A percentile compares a stretch with the other conserved stretches of the same genome.
These are phyloP conservation scores for Apistogramma diplotaenia DNA, from an alignment of 2,113 vertebrate species.

Conservation along the genomic window DNA sequence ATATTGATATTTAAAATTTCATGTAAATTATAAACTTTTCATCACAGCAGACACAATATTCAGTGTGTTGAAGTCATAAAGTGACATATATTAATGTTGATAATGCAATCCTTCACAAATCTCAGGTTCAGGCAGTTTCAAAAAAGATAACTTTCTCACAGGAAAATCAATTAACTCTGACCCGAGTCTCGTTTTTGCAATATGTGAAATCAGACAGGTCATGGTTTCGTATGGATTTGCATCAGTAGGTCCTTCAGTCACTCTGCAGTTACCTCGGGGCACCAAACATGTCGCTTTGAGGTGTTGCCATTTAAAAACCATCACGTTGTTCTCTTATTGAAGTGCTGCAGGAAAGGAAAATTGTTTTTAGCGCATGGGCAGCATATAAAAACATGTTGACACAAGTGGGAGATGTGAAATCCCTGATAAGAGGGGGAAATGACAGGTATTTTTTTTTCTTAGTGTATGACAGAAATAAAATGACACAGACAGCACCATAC, in stretches of 20 bases:
- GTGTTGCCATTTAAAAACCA: conserved; percentile 63
- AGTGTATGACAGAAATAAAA: neutral
- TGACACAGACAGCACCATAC: neutral
- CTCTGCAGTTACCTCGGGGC: conserved; percentile 49
- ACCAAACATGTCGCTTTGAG: conserved; percentile 40
- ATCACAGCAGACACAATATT: neutral
- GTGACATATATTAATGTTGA: neutral
- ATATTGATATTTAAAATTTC: neutral
- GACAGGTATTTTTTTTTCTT: neutral
- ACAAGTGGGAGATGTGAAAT: conserved; percentile 29
- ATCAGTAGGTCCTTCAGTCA: conserved; percentile 60
- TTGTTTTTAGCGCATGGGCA: conserved; percentile 18
- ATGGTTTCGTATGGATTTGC: conserved; percentile 67
- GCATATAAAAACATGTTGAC: conserved; percentile 42
- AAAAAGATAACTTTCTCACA: conserved; percentile 50
- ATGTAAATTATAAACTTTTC: neutral
- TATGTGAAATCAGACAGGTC: conserved; percentile 69
- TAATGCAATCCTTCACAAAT: neutral
- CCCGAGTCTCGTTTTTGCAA: conserved; percentile 46
- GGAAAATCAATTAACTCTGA: conserved; percentile 65
- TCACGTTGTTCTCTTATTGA: conserved; percentile 37
- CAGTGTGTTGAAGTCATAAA: neutral
- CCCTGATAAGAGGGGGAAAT: conserved; percentile 17
- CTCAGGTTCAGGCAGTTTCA: neutral
- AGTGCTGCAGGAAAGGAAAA: conserved; percentile 40